These are phyloP conservation scores for Dysdera silvatica DNA, from an alignment of 1,140 invertebrate genomes.

Conservation along the genomic window DNA sequence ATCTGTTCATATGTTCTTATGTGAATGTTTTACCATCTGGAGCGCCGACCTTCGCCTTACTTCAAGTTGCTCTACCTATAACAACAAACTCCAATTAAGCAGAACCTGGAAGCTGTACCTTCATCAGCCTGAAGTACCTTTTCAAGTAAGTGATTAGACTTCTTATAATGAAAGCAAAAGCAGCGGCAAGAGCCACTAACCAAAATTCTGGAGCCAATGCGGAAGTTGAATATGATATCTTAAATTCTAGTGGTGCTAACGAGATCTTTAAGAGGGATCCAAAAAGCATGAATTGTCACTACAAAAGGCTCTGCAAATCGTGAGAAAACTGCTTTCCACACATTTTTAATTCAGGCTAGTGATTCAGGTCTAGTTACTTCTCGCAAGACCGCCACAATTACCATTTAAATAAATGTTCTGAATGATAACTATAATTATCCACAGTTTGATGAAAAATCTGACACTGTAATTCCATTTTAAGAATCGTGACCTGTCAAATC, in stretches of 20 bases:
- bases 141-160: too few species aligned
- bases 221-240: conserved; percentile 49
- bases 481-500: too few species aligned
- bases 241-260: conserved; percentile 47
- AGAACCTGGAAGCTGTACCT: too few species aligned
- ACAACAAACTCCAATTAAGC: too few species aligned
- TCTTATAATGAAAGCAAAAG: too few species aligned
- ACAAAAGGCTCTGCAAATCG: conserved; percentile 76
- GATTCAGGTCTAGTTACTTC: conserved; percentile 66
- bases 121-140: too few species aligned
- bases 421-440: conserved; percentile 98
- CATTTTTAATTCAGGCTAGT: conserved; percentile 70
- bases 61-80: too few species aligned
- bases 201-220: conserved; percentile 82
- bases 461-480: too few species aligned
- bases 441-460: conserved; percentile 82
- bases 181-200: conserved; percentile 83
- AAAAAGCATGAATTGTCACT: conserved; percentile 70
- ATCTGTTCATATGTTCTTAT: too few species aligned
- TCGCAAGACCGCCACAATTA: conserved; percentile 67
- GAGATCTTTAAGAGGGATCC: conserved; percentile 70
- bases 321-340: conserved; percentile 77
- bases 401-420: conserved; percentile 68
- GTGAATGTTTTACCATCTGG: too few species aligned
- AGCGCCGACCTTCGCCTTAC: too few species aligned